These are phyloP conservation scores for Lycaena phlaeas DNA, from an alignment of 2,888 invertebrate genomes.

Conservation along the genomic window DNA sequence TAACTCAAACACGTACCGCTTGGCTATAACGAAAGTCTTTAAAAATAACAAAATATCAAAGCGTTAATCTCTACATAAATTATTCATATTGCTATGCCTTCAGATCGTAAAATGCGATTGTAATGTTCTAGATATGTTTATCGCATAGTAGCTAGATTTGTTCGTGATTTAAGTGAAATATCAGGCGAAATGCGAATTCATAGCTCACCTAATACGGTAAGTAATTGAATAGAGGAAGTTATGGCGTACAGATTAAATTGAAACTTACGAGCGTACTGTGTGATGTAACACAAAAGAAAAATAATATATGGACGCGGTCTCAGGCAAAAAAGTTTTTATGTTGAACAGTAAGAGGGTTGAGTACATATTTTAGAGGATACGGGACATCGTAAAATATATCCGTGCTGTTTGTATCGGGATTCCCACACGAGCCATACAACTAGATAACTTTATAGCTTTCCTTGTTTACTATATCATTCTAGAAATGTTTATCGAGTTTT, in stretches of 20 bases:
- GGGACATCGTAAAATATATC: conserved; percentile 20
- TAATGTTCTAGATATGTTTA: too few species aligned
- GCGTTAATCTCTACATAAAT: too few species aligned
- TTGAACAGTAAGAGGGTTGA: conserved; percentile 30
- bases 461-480: conserved; percentile 10
- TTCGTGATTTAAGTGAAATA: too few species aligned
- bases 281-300: background rate
- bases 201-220: too few species aligned
- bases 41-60: too few species aligned
- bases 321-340: conserved; percentile 35
- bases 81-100: too few species aligned
- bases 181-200: too few species aligned
- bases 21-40: too few species aligned
- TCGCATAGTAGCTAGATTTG: too few species aligned
- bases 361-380: conserved; percentile 12
- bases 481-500: conserved; percentile 4
- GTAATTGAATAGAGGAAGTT: background rate
- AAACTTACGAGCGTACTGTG: background rate
- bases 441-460: conserved; percentile 12
- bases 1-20: too few species aligned
- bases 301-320: conserved; percentile 10
- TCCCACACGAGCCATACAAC: conserved; percentile 10
- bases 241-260: background rate
- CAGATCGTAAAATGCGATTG: too few species aligned
- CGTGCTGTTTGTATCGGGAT: conserved; percentile 14